Percentiles rank a stretch among this genome's conserved stretches.
Evolutionary conservation across 2,797 vertebrate species (phyloP).

Genomic region (Platalea minor): DNA sequence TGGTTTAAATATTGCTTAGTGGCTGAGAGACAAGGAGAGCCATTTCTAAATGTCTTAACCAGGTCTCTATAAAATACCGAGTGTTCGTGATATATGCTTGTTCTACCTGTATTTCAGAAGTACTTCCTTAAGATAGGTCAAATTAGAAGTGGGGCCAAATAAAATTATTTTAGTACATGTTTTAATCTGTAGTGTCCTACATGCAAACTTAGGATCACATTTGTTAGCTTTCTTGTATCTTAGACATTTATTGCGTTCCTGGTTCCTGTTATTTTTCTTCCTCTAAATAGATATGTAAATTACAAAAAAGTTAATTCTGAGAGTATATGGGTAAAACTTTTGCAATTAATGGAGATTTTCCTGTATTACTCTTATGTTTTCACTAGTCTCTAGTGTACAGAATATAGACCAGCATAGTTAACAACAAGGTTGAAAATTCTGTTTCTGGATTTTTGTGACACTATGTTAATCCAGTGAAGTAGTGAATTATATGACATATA

Average conservation of each 20-base stretch:
- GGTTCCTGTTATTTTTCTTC: not conserved
- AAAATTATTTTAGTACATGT: not conserved
- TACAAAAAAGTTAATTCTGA: not conserved
- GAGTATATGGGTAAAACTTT: not conserved
- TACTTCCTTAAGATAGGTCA: not conserved
- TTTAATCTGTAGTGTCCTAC: not conserved
- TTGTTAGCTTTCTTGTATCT: not conserved
- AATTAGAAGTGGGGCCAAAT: not conserved
- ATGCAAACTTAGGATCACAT: rapidly evolving
- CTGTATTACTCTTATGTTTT: not conserved
- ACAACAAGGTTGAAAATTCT: not conserved
- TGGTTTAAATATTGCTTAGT: not conserved
- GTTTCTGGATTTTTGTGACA: not conserved
- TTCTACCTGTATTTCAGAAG: not conserved
- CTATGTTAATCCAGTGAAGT: not conserved
- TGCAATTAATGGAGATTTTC: not conserved
- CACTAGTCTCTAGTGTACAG: not conserved
- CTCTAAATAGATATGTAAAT: not conserved
- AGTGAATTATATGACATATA: not conserved
- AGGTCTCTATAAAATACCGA: not conserved
- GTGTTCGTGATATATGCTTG: not conserved
- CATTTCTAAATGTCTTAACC: not conserved
- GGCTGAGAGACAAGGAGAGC: not conserved
- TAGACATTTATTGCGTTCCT: not conserved
- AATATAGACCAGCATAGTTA: not conserved